Evolutionary conservation across 1,140 invertebrate genomes (phyloP).

Genomic region (Drosophila ercepeae): DNA sequence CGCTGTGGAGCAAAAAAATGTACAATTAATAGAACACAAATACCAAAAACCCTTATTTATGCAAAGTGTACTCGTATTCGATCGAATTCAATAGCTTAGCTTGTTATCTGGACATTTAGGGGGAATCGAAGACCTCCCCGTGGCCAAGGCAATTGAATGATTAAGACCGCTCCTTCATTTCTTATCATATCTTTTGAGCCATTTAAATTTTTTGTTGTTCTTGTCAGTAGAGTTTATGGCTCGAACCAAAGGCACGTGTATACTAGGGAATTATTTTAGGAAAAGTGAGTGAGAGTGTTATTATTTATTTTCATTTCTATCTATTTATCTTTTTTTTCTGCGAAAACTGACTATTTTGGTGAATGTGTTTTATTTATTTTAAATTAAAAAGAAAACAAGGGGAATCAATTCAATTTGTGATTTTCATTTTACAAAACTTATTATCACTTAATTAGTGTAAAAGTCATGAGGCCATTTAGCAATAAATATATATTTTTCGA

Average conservation of each 20-base stretch:
- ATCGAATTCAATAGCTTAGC: conserved; percentile 13
- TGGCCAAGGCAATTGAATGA: conserved; percentile 30
- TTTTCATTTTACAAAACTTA: neutral
- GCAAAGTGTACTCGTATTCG: no score
- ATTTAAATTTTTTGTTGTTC: conserved; percentile 4
- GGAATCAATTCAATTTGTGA: neutral
- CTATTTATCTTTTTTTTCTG: no score
- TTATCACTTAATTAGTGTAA: neutral
- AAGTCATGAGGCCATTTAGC: neutral
- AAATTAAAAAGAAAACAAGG: neutral
- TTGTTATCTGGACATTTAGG: conserved; percentile 26
- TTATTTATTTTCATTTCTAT: neutral
- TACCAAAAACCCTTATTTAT: no score
- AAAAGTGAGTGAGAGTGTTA: neutral
- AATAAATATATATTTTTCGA: neutral
- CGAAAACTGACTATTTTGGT: no score
- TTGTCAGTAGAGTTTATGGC: conserved; percentile 17
- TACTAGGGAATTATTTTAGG: conserved; percentile 6
- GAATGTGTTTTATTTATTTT: neutral
- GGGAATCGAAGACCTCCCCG: conserved; percentile 36
- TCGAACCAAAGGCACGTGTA: conserved; percentile 22
- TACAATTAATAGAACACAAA: neutral
- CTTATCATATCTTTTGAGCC: conserved; percentile 34
- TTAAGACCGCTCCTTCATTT: conserved; percentile 13
- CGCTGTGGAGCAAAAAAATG: neutral